Evolutionary conservation across 2,888 invertebrate species (phyloP).

Genomic region (Eudemis profundana): DNA sequence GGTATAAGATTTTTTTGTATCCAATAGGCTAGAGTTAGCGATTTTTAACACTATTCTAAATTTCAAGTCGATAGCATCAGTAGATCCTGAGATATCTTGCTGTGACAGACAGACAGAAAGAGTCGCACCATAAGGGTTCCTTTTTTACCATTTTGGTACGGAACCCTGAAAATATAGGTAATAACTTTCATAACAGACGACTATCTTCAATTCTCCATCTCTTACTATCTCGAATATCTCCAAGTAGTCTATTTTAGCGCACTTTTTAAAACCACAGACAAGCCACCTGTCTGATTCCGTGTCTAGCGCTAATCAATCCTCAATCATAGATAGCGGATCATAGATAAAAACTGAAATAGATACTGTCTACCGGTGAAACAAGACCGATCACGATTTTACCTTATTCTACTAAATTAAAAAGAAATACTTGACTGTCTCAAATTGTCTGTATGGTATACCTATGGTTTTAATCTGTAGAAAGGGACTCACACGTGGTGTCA

Average conservation of each 20-base stretch:
- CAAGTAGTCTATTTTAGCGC: slow-evolving; percentile 7
- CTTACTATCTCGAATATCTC: slow-evolving; percentile 17
- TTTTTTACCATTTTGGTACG: too few relatives aligned
- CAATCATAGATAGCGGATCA: slow-evolving; percentile 27
- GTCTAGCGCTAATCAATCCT: slow-evolving; percentile 38
- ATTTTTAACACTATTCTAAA: too few relatives aligned
- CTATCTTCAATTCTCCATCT: slow-evolving; percentile 23
- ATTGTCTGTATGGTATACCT: too few relatives aligned
- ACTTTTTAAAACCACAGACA: slow-evolving; percentile 21
- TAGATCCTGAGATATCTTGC: too few relatives aligned
- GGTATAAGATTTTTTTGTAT: too few relatives aligned
- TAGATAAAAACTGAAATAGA: slow-evolving; percentile 39
- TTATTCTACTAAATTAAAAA: neutral
- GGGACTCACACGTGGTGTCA: too few relatives aligned
- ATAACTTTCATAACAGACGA: neutral
- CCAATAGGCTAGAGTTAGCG: too few relatives aligned
- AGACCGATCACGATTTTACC: slow-evolving; percentile 29
- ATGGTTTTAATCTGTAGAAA: too few relatives aligned
- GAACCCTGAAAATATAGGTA: too few relatives aligned
- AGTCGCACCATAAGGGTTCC: too few relatives aligned
- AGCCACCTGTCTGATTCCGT: slow-evolving; percentile 35
- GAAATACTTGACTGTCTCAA: neutral
- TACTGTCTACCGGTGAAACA: slow-evolving; percentile 12
- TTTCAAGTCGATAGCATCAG: too few relatives aligned
- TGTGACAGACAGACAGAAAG: too few relatives aligned